phyloP scores from a whole-genome alignment of 1,140 invertebrate species.

The Homarus americanus region DNA sequence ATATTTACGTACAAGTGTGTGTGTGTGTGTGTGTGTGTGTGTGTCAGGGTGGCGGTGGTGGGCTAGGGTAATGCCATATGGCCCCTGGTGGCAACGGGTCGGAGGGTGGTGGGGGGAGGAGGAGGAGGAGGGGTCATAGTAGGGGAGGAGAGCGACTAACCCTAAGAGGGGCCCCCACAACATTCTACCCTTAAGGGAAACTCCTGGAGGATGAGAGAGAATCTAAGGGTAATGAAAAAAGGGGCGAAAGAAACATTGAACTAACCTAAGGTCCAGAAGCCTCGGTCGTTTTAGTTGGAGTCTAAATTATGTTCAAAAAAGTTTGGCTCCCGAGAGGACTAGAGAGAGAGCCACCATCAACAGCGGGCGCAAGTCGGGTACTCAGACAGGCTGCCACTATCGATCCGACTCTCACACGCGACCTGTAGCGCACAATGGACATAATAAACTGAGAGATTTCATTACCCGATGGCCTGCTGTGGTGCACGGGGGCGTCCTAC shows the following conservation, averaged over 20 bases:
- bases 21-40: slow-evolving; percentile 20
- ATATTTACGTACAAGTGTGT: slow-evolving; percentile 1
- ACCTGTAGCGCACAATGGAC: slow-evolving; percentile 54
- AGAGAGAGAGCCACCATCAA: too few relatives aligned
- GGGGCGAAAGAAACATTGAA: too few relatives aligned
- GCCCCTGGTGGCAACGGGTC: slow-evolving; percentile 31
- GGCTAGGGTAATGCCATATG: slow-evolving; percentile 45
- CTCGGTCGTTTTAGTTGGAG: too few relatives aligned
- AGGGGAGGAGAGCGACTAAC: not conserved
- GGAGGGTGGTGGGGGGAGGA: not conserved
- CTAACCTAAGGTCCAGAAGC: too few relatives aligned
- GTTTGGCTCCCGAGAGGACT: too few relatives aligned
- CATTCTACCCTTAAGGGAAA: too few relatives aligned
- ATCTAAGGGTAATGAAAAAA: too few relatives aligned
- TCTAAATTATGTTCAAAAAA: too few relatives aligned
- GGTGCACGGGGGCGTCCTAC: not conserved
- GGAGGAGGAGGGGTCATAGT: not conserved
- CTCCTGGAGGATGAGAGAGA: too few relatives aligned
- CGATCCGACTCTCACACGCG: slow-evolving; percentile 29
- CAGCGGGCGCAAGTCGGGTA: not conserved
- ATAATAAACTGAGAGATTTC: slow-evolving; percentile 68
- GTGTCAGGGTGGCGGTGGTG: not conserved
- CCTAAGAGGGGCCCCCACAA: slow-evolving; percentile 11
- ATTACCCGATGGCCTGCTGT: slow-evolving; percentile 37
- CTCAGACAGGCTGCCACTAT: not conserved